Evolutionary conservation across 2,113 vertebrate species (phyloP).

Genomic region (Corythaeola cristata): DNA sequence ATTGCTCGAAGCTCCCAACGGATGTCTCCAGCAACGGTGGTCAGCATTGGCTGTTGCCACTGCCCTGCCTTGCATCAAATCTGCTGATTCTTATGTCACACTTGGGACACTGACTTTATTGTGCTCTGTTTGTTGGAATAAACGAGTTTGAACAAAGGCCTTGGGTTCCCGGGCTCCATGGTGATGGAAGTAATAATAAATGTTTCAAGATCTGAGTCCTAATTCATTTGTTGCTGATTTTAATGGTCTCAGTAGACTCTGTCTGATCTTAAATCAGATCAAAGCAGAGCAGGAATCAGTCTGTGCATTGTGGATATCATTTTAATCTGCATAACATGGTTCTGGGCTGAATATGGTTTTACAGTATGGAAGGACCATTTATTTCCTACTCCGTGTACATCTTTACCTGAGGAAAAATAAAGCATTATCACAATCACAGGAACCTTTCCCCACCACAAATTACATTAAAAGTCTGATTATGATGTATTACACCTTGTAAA

Average conservation of each 20-base stretch:
- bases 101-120: not conserved
- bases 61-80: not conserved
- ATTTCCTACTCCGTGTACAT: not conserved
- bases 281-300: not conserved
- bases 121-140: not conserved
- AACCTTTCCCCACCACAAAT: not conserved
- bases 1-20: rapidly evolving
- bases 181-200: not conserved
- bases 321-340: not conserved
- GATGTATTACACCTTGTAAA: not conserved
- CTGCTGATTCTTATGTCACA: not conserved
- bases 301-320: not conserved
- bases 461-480: not conserved
- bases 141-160: not conserved
- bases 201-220: not conserved
- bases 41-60: not conserved
- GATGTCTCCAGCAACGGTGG: rapidly evolving
- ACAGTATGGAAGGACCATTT: not conserved
- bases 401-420: not conserved
- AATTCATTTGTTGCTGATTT: not conserved
- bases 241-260: not conserved
- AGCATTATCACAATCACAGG: not conserved
- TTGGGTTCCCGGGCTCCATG: not conserved
- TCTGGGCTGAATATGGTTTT: not conserved
- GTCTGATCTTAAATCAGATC: not conserved